phyloP scores from a whole-genome alignment of 2,888 invertebrate genomes.

The Ferdinandea cuprea region DNA sequence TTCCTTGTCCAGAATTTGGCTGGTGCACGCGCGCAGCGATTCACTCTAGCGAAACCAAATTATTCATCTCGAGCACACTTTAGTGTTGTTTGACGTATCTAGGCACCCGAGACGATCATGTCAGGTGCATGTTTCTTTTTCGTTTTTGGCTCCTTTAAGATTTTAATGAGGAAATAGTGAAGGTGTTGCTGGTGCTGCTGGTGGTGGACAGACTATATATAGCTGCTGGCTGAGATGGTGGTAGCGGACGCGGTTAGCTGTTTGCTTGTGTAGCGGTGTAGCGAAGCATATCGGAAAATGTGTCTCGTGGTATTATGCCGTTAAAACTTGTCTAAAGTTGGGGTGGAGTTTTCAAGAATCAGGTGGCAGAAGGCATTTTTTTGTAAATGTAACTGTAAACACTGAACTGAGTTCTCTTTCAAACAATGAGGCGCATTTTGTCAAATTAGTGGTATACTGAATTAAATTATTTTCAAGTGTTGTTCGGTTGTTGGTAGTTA shows the following conservation, averaged over 20 bases:
- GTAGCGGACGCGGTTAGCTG: slow-evolving; percentile 44
- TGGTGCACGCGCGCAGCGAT: slow-evolving; percentile 57
- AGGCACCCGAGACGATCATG: slow-evolving; percentile 64
- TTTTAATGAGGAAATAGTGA: slow-evolving; percentile 60
- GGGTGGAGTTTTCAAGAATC: slow-evolving; percentile 16
- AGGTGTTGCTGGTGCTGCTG: slow-evolving; percentile 39
- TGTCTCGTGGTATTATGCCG: slow-evolving; percentile 43
- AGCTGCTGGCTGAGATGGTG: no score
- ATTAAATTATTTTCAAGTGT: neutral
- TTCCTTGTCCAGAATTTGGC: slow-evolving; percentile 17
- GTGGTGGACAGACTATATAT: no score
- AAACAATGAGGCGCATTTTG: neutral
- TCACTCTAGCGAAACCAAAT: slow-evolving; percentile 69
- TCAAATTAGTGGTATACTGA: slow-evolving; percentile 1
- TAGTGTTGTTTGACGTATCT: slow-evolving; percentile 50
- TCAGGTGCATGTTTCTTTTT: slow-evolving; percentile 62
- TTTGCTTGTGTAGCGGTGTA: slow-evolving; percentile 63
- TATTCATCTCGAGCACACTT: slow-evolving; percentile 73
- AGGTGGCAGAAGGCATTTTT: slow-evolving; percentile 21
- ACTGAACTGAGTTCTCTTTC: neutral
- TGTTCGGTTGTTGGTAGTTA: no score
- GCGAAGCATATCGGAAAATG: slow-evolving; percentile 67
- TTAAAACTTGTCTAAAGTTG: slow-evolving; percentile 20
- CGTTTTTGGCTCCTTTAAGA: slow-evolving; percentile 23
- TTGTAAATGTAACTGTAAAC: neutral